Evolutionary conservation across 2,113 vertebrate genomes (phyloP), one percentile per base, ranked within the genome.

Genomic region (Prionailurus viverrinus): DNA sequence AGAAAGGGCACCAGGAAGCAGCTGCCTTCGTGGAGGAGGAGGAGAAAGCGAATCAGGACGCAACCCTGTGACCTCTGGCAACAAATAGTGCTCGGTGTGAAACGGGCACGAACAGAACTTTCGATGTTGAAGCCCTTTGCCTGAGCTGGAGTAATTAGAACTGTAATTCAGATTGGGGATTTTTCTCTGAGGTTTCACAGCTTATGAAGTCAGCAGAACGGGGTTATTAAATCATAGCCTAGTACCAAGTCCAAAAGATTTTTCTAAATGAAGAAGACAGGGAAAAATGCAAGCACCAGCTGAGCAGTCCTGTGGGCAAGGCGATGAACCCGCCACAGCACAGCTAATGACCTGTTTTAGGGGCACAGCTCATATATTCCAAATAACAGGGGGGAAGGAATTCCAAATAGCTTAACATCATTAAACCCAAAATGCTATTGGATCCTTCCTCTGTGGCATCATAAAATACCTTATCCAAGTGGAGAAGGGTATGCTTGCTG

Each of bases 351-450:
- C 97, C 94, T 98, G 94, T 96, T 98, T 97, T 97, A 97, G 97
- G 97, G 96, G 83, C 96, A 96, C 39, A 91, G 96, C 87, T 97
- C 96, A 86, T 95, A 94, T 85, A 94, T 92, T 98, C 92, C 95
- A 97, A 96, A 53, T 97, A 98, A 98, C 96, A 94, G 83, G 81
- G 95, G 93, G 87, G 84, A 93, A 97, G 92, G 98, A 98, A 98
- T 98, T 98, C 96, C 98, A 97, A 98, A 95, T 97, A 98, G 96
- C 92, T 98, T 98, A 87, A 98, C 98, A 97, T 98, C 97, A 98
- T 98, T 98, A 98, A 98, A 94, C 85, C 89, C 95, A 98, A 97
- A 98, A 96, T 88, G 92, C 95, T 86, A 82, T 96, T 93, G 66
- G 66, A 96, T 94, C 98, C 95, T 92, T 98, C 97, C 97, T 98